phyloP scores from a whole-genome alignment of 2,888 invertebrate species.

The Cheilosia soror region DNA sequence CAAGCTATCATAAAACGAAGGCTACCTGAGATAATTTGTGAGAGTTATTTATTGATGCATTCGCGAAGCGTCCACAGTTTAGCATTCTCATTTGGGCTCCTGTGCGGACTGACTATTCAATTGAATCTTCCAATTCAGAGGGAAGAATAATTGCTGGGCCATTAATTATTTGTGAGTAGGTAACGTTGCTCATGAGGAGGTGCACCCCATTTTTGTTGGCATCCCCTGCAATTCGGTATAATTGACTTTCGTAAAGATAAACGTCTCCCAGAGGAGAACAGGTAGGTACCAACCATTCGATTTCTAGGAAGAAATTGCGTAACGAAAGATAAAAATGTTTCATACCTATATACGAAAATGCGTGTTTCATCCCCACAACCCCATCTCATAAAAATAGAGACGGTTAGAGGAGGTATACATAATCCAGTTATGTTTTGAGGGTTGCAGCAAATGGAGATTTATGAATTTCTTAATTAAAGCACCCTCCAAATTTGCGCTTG shows the following conservation, averaged over 20 bases:
- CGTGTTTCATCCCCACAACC: too few relatives aligned
- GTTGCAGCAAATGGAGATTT: conserved; percentile 60
- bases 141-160: conserved; percentile 60
- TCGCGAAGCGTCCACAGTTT: conserved; percentile 52
- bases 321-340: conserved; percentile 18
- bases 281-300: conserved; percentile 6
- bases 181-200: conserved; percentile 50
- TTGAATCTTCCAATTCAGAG: conserved; percentile 63
- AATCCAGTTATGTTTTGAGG: conserved; percentile 39
- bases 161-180: conserved; percentile 66
- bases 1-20: conserved; percentile 37
- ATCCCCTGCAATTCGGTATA: conserved; percentile 42
- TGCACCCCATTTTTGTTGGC: conserved; percentile 16
- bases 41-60: conserved; percentile 63
- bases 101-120: conserved; percentile 49
- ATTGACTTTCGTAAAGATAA: conserved; percentile 52
- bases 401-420: conserved; percentile 17
- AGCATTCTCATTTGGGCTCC: conserved; percentile 6
- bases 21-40: conserved; percentile 21
- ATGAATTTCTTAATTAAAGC: conserved; percentile 72
- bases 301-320: conserved; percentile 3
- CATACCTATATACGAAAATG: conserved; percentile 36
- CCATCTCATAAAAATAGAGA: neutral
- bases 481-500: conserved; percentile 31
- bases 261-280: conserved; percentile 33